A percentile compares a stretch with the other conserved stretches of the same genome.
These are phyloP conservation scores for Mactromeris polynyma DNA, from an alignment of 2,888 invertebrate genomes.

Conservation along the genomic window DNA sequence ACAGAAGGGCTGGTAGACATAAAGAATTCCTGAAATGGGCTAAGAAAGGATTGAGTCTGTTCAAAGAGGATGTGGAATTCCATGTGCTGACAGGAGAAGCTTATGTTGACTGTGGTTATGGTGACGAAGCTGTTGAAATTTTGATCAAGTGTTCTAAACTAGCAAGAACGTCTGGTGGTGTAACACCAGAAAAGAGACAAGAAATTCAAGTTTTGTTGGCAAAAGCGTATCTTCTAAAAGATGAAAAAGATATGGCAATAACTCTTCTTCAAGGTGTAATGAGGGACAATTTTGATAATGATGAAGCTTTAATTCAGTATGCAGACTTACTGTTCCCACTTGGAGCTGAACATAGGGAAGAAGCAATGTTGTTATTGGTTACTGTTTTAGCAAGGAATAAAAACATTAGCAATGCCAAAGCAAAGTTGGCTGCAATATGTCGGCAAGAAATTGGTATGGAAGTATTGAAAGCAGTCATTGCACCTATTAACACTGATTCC, in stretches of 20 bases:
- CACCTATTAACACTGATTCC: slow-evolving; percentile 58
- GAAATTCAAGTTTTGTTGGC: slow-evolving; percentile 71
- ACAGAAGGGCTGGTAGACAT: slow-evolving; percentile 63
- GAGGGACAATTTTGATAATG: slow-evolving; percentile 64
- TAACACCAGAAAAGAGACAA: slow-evolving; percentile 56
- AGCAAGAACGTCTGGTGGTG: slow-evolving; percentile 57
- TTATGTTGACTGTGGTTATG: slow-evolving; percentile 57
- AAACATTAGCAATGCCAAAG: slow-evolving; percentile 62
- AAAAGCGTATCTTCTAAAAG: slow-evolving; percentile 68
- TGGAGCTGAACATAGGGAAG: slow-evolving; percentile 65
- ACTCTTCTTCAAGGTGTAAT: slow-evolving; percentile 71
- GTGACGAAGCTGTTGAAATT: slow-evolving; percentile 63
- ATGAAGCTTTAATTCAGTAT: slow-evolving; percentile 71
- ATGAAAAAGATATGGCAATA: slow-evolving; percentile 73
- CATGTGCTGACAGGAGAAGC: slow-evolving; percentile 49
- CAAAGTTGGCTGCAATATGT: slow-evolving; percentile 69
- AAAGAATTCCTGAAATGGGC: slow-evolving; percentile 52
- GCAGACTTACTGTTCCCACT: slow-evolving; percentile 65
- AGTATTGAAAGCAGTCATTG: slow-evolving; percentile 64
- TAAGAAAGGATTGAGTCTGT: slow-evolving; percentile 44
- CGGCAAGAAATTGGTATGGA: slow-evolving; percentile 62
- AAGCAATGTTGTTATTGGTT: slow-evolving; percentile 67
- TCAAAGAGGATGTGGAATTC: slow-evolving; percentile 47
- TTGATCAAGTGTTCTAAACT: slow-evolving; percentile 64
- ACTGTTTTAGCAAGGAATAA: slow-evolving; percentile 60